Conservation (phyloP, 2,113 vertebrate species). For the Chloropsis hardwickii region DNA sequence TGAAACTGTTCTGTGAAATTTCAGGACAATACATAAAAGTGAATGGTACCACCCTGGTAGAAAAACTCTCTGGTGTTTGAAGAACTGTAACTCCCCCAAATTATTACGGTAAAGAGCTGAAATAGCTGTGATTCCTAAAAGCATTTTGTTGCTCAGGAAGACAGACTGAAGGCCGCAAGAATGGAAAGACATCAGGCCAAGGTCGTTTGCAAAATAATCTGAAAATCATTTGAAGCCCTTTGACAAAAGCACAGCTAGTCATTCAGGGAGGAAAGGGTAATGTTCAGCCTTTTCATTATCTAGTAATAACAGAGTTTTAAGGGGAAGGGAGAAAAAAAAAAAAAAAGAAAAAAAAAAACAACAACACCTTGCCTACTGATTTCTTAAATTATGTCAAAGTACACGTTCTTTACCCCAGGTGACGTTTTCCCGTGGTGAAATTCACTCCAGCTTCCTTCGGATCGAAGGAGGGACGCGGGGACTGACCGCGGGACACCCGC, state of each 20-base stretch:
- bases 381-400: neutral
- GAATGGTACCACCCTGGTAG: neutral
- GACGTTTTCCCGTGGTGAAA: neutral
- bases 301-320: neutral
- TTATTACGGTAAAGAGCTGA: neutral
- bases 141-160: neutral
- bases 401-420: neutral
- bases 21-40: neutral
- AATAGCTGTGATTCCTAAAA: neutral
- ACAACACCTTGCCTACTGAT: neutral
- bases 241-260: neutral
- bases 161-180: neutral
- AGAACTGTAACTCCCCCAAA: neutral
- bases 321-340: rapidly evolving
- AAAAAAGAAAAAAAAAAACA: rapidly evolving
- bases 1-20: neutral
- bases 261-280: neutral
- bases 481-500: rapidly evolving
- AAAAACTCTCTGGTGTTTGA: neutral
- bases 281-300: neutral
- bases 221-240: neutral
- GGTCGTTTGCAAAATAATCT: neutral
- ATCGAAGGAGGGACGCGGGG: rapidly evolving
- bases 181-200: neutral
- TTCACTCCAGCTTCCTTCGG: neutral